phyloP scores from a whole-genome alignment of 1,140 invertebrate genomes.

The Drosophila malerkotliana region DNA sequence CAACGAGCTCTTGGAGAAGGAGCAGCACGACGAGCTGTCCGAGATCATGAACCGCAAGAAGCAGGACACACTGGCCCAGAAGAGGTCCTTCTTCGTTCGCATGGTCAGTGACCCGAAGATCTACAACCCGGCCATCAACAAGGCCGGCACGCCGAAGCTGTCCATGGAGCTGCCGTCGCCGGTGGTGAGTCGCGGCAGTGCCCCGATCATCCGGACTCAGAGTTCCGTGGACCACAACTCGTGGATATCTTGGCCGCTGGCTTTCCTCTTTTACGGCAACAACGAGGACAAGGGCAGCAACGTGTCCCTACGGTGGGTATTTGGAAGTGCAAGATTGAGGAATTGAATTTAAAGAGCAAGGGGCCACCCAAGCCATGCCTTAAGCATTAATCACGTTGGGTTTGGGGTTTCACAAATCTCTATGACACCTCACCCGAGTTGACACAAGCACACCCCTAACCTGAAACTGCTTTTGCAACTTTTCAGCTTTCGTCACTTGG shows the following conservation, averaged over 20 bases:
- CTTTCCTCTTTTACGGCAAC: conserved; percentile 90
- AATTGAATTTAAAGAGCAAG: too few species aligned
- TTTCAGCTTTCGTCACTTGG: conserved; percentile 90
- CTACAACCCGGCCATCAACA: conserved; percentile 94
- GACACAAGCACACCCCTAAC: not conserved
- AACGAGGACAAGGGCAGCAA: conserved; percentile 89
- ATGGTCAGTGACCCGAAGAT: conserved; percentile 99
- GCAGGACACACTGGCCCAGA: conserved; percentile 91
- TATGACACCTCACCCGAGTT: not conserved
- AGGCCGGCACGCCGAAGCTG: conserved; percentile 86
- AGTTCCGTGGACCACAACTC: conserved; percentile 86
- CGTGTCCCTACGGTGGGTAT: conserved; percentile 90
- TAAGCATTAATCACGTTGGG: not conserved
- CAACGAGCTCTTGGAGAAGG: conserved; percentile 91
- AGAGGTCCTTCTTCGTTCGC: conserved; percentile 97
- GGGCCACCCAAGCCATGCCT: not conserved
- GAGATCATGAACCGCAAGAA: conserved; percentile 88
- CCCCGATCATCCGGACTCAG: conserved; percentile 84
- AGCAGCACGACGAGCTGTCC: conserved; percentile 88
- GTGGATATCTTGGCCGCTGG: conserved; percentile 95
- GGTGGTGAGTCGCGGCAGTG: conserved; percentile 84
- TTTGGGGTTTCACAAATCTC: too few species aligned
- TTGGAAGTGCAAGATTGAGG: too few species aligned
- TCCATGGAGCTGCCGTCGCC: conserved; percentile 83
- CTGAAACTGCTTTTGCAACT: not conserved